A percentile compares a stretch with the other conserved stretches of the same genome.
These are phyloP conservation scores for Osmerus eperlanus DNA, from an alignment of 2,113 vertebrate species.

Conservation along the genomic window DNA sequence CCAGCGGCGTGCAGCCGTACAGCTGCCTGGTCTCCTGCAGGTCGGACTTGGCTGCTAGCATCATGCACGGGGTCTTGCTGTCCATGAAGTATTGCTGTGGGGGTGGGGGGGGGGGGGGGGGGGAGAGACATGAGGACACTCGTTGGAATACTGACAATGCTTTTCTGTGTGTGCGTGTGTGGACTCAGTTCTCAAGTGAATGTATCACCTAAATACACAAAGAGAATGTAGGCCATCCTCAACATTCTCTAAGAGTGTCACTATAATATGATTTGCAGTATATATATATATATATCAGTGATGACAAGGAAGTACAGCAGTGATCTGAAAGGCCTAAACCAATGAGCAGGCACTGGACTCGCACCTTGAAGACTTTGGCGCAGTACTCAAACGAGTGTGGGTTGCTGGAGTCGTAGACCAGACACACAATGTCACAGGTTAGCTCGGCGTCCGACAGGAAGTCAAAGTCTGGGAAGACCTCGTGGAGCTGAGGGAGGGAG, in stretches of 20 bases:
- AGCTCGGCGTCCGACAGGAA: slow-evolving; percentile 85
- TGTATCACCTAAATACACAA: neutral
- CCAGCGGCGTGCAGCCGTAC: slow-evolving; percentile 82
- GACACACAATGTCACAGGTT: slow-evolving; percentile 87
- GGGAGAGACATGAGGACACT: neutral
- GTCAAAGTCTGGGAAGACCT: slow-evolving; percentile 85
- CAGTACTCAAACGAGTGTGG: slow-evolving; percentile 95
- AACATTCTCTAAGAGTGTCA: no score
- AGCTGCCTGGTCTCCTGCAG: slow-evolving; percentile 89
- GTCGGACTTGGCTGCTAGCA: slow-evolving; percentile 91
- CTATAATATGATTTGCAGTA: neutral
- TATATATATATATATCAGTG: neutral
- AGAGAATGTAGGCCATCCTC: no score
- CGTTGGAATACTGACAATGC: neutral
- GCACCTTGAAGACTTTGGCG: slow-evolving; percentile 92
- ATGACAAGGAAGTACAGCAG: neutral
- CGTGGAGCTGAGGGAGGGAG: slow-evolving; percentile 78
- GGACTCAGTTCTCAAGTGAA: neutral
- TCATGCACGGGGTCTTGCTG: slow-evolving; percentile 90
- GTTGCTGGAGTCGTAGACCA: slow-evolving; percentile 92
- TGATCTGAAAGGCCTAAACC: neutral
- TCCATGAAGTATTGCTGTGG: slow-evolving; percentile 94
- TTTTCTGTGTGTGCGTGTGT: no score
- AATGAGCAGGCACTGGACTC: no score
- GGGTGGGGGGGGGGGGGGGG: neutral